Evolutionary conservation across 2,797 vertebrate genomes (phyloP), one percentile per base, ranked within the genome.

Genomic region (Anolis apletophallus): DNA sequence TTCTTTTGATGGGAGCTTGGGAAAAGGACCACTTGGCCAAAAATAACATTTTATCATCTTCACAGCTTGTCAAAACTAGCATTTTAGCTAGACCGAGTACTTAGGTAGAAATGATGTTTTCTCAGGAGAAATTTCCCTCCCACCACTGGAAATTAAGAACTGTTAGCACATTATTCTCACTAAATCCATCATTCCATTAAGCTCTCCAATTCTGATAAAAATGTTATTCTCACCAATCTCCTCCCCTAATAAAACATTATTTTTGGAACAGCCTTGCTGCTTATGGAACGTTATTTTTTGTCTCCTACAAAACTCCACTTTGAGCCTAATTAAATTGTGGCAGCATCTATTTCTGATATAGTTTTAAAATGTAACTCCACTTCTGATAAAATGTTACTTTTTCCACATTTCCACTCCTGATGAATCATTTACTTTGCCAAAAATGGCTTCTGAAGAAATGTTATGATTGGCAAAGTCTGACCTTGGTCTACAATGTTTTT

Each of bases 11-110:
- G 61, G 91, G 32, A 92, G 26, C 68, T 92, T 94, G 94, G 89
- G 89, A 9, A 85, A 85, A 91, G 83, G 71, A 90, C 94, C 89
- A 92, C 91, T 92, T 85, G 67, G 95, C 95, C 95, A 96, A 95
- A 94, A 95, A 94, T 84, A 95, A 96, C 94, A 95, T 95, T 95
- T 95, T 93, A 94, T 90, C 90, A 88, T 88, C 90, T 93, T 80
- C 92, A 88, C 90, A 94, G 94, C 94, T 94, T 94, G 95, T 96
- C 95, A 96, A 94, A 94, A 91, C 16, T 72, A 94, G 94, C 90
- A 77, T 93, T 95, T 92, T 85, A 90, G 89, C 90, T 89, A 34
- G 83, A 84, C 85, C 92, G 84, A 88, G 34, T 81, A 81, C 40
- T 78, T 82, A 86, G 90, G 92, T 94, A 93, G 91, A 95, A 95